A percentile compares a stretch with the other conserved stretches of the same genome.
Evolutionary conservation across 2,797 vertebrate genomes (phyloP).

Genomic region (Ambastaia sidthimunki): DNA sequence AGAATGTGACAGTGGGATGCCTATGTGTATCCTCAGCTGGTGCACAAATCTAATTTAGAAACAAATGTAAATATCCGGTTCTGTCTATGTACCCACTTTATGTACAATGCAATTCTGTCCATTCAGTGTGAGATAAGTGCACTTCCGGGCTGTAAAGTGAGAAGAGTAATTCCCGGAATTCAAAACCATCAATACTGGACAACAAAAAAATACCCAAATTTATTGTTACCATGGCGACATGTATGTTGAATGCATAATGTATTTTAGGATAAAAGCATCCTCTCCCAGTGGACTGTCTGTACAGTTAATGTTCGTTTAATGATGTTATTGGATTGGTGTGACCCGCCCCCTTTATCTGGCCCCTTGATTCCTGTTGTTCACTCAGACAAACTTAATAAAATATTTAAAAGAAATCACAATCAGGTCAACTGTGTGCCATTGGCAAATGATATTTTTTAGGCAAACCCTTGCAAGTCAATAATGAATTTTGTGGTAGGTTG

Average conservation of each 20-base stretch:
- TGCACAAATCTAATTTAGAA: conserved; percentile 2
- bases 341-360: neutral
- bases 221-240: conserved; percentile 9
- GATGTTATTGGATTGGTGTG: neutral
- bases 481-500: neutral
- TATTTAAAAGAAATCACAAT: too few relatives aligned
- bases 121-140: conserved; percentile 14
- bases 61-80: conserved; percentile 10
- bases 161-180: neutral
- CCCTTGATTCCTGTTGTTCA: too few relatives aligned
- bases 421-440: too few relatives aligned
- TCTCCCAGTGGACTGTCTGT: neutral
- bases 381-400: too few relatives aligned
- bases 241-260: conserved; percentile 10
- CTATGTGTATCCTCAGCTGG: neutral
- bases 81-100: conserved; percentile 7
- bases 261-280: neutral
- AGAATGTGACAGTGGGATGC: neutral
- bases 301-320: neutral
- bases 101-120: neutral
- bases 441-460: neutral
- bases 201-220: conserved; percentile 12
- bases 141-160: neutral
- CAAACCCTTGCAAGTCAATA: neutral
- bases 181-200: conserved; percentile 19